phyloP scores from a whole-genome alignment of 1,140 invertebrate genomes.

The Trichonephila clavata region DNA sequence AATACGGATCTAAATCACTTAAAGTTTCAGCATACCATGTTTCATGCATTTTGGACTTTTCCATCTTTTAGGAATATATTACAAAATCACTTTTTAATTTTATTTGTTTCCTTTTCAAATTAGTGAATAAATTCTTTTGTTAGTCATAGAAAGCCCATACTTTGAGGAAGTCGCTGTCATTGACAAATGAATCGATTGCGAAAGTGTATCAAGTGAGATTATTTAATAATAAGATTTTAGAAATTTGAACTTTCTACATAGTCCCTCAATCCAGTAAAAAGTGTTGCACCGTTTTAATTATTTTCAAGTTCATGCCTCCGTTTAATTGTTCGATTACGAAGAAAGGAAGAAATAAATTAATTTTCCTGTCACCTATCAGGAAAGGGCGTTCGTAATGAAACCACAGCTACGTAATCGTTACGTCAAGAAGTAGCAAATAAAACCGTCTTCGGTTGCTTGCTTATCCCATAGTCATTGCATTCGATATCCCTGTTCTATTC shows the following conservation, averaged over 20 bases:
- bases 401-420: background rate
- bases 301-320: conserved; percentile 6
- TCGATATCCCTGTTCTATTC: background rate
- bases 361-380: background rate
- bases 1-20: too few relatives aligned
- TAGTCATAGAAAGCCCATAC: too few relatives aligned
- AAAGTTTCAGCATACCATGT: too few relatives aligned
- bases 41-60: too few relatives aligned
- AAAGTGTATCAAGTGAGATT: too few relatives aligned
- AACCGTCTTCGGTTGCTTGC: background rate
- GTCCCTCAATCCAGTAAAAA: background rate
- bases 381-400: background rate
- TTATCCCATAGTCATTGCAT: background rate
- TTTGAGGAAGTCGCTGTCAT: too few relatives aligned
- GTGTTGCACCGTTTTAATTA: background rate
- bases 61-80: too few relatives aligned
- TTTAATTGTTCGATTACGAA: background rate
- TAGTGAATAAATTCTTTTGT: too few relatives aligned
- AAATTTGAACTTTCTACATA: background rate
- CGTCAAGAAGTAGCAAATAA: background rate
- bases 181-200: too few relatives aligned
- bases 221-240: background rate
- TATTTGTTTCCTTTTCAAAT: too few relatives aligned
- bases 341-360: background rate
- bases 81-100: too few relatives aligned